Conservation (phyloP, 2,888 invertebrate species). For the Mesochorus sp. region DNA sequence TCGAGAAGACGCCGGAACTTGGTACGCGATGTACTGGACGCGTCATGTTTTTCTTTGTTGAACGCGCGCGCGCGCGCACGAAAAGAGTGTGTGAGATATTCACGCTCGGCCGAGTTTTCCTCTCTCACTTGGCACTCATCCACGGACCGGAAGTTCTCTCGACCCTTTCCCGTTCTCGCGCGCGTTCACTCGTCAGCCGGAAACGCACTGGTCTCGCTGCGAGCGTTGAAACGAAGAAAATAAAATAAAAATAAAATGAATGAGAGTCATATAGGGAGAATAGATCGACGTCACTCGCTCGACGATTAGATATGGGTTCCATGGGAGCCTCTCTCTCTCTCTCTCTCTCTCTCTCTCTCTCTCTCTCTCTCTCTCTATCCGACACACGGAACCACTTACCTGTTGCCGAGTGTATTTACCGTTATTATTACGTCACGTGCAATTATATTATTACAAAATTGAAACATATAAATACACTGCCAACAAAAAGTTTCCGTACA, state of each 20-base stretch:
- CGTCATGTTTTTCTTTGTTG: too few relatives aligned
- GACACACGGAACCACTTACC: neutral
- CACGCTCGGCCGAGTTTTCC: conserved; percentile 65
- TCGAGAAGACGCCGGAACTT: neutral
- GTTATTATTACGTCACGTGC: neutral
- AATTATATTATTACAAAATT: neutral
- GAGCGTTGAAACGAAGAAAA: conserved; percentile 44
- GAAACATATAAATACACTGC: too few relatives aligned
- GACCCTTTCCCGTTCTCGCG: conserved; percentile 45
- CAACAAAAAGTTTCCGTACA: too few relatives aligned
- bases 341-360: too few relatives aligned
- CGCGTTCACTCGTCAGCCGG: conserved; percentile 61
- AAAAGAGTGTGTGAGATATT: conserved; percentile 50
- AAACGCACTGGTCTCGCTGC: conserved; percentile 52
- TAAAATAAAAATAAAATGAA: neutral
- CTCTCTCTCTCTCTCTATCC: too few relatives aligned
- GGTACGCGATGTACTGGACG: too few relatives aligned
- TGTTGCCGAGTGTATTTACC: neutral
- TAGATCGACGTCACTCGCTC: neutral
- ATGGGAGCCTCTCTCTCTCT: neutral
- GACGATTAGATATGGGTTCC: neutral
- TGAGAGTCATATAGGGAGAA: neutral
- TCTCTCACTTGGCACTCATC: conserved; percentile 39
- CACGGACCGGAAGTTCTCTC: conserved; percentile 60
- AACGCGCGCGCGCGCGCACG: neutral